Evolutionary conservation across 2,797 vertebrate genomes (phyloP), one percentile per base, ranked within the genome.

Genomic region (Odontamblyopus rebecca): DNA sequence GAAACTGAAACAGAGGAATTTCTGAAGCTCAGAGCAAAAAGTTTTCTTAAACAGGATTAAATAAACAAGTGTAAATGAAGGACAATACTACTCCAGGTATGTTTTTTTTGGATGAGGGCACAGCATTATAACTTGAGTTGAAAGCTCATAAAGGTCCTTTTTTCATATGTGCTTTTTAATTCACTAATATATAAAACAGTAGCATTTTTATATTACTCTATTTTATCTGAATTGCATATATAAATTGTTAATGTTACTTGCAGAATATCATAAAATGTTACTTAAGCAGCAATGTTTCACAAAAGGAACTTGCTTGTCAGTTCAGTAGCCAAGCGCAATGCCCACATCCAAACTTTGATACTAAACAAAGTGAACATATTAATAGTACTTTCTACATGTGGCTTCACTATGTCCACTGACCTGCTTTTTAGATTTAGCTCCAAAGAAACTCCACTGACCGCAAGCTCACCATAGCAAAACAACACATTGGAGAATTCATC

Each of bases 381-480:
- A 80, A 85, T 80, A 50, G 76, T 75, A 79, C 82, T 88, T 86
- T 86, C 83, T 48, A 48, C 44, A 48, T 48, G 73, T 29, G 60
- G 83, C 84, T 84, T 81, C 82, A 82, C 75, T 81, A 75, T 79
- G 74, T 80, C 81, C 82, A 82, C 86, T 82, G 84, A 85, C 87
- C 79, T 83, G 83, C 80, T 77, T 82, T 71, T 68, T 86, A 91
- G 90, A 90, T 89, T 62, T 62, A 89, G 90, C 85, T 89, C 86
- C 86, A 92, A 84, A 86, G 80, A 89, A 90, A 61, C 59, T 87
- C 91, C 89, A 82, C 79, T 90, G 85, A 93, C 89, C 92, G 64
- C 93, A 92, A 89, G 85, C 91, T 89, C 87, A 90, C 91, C 88
- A 87, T 93, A 93, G 93, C 93, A 94, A 94, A 89, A 92, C 93